Evolutionary conservation across 2,113 vertebrate genomes (phyloP).

Genomic region (Papio anubis): DNA sequence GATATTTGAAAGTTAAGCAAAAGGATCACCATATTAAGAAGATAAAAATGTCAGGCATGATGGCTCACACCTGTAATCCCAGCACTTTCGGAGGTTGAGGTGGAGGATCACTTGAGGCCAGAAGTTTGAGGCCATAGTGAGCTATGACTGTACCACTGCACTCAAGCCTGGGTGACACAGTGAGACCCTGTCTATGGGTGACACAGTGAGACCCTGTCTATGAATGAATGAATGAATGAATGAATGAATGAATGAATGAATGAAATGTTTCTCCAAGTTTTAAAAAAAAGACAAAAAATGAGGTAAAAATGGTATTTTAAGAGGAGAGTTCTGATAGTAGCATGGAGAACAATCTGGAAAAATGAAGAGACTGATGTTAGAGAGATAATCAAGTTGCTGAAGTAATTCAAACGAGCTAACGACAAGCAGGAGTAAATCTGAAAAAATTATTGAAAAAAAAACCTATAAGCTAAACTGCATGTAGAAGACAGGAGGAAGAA

Average conservation of each 20-base stretch:
- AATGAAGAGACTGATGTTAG: neutral
- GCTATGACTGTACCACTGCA: too few relatives aligned
- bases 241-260: too few relatives aligned
- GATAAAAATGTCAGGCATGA: neutral
- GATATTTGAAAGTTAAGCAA: conserved; percentile 26
- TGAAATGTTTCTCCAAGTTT: too few relatives aligned
- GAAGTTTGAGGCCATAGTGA: too few relatives aligned
- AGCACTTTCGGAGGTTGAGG: too few relatives aligned
- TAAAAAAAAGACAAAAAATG: neutral
- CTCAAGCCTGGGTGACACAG: too few relatives aligned
- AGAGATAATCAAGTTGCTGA: neutral
- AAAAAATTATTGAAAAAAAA: neutral
- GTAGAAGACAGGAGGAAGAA: neutral
- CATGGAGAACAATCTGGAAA: neutral
- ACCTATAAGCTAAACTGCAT: neutral
- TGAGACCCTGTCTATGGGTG: too few relatives aligned
- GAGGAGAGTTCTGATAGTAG: neutral
- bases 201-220: too few relatives aligned
- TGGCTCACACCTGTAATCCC: too few relatives aligned
- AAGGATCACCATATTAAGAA: conserved; percentile 4
- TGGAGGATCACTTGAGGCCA: too few relatives aligned
- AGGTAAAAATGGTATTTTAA: neutral
- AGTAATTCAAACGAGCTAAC: neutral
- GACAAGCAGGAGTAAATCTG: neutral
- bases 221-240: too few relatives aligned